Evolutionary conservation across 2,113 vertebrate species (phyloP), one percentile per base, ranked within the genome.

Genomic region (Ptilonorhynchus violaceus): DNA sequence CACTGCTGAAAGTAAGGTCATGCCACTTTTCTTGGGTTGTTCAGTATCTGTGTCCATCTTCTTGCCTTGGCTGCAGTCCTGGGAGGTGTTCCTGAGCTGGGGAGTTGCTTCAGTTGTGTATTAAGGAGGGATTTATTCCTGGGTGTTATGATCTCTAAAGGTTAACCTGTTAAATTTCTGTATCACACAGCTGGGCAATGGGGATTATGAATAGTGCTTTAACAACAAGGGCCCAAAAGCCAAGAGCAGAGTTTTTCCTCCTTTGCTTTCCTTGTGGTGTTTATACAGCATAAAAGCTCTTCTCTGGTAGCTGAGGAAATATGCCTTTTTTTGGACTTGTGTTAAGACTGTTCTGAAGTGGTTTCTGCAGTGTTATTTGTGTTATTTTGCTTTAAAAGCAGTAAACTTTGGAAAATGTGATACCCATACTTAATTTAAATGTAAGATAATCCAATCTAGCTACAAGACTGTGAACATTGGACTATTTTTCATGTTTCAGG

Each of bases 281-380:
- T 93, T 88, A 81, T 64, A 35, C 41, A 85, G 49, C 53, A 33
- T 31, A 28, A 67, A 75, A 79, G 66, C 77, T 84, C 60, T 68
- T 68, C 44, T 80, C 58, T 46, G 63, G 33, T 46, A 37, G 68
- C 13, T 87, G 91, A 73, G 63, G 75, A 77, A 81, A 90, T 64
- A 11, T 0, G 27, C 9, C 77, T 64, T 81, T 67, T 55, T 87
- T 46, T 74, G 82, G 88, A 50, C 42, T 74, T 69, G 30, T 35
- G 41, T 70, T 72, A 23, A 44, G 59, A 30, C 35, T 42, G 10
- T 30, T 81, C 50, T 66, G 28, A 62, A 89, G 80, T 89, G 70
- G 18, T 75, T 92, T 92, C 47, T 91, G 70, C 79, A 41, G 22
- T n/a, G 23, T 76, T 24, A 20, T 88, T 95, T 92, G 83, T 28